Evolutionary conservation across 2,797 vertebrate genomes (phyloP).

Genomic region (Coracias cyanogaster): DNA sequence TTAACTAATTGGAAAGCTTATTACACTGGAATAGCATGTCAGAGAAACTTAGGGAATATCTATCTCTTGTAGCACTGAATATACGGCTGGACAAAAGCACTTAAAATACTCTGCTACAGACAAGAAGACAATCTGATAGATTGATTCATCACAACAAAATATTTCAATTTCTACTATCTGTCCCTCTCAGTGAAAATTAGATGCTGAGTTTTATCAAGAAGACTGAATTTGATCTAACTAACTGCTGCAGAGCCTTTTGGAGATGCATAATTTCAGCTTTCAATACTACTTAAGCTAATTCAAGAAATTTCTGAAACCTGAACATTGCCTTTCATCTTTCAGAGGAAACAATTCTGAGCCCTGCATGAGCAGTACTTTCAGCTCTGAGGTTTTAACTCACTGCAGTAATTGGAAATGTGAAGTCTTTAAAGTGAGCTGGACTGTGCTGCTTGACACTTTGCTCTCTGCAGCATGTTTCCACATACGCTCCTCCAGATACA

Average conservation of each 20-base stretch:
- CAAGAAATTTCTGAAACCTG: background rate
- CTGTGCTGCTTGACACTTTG: background rate
- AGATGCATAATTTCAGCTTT: background rate
- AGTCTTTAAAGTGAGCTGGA: background rate
- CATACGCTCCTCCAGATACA: background rate
- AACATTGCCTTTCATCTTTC: background rate
- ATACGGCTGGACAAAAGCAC: background rate
- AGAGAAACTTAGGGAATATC: background rate
- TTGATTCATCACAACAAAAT: background rate
- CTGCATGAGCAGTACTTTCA: background rate
- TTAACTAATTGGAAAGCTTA: slow-evolving; percentile 25
- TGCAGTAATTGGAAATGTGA: background rate
- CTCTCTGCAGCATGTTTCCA: background rate
- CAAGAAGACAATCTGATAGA: background rate
- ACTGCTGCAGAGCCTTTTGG: background rate
- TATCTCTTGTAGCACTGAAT: background rate
- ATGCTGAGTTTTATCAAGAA: background rate
- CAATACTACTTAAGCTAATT: background rate
- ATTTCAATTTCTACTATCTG: background rate
- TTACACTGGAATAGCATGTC: background rate
- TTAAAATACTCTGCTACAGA: background rate
- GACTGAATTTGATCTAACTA: background rate
- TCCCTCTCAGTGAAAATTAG: background rate
- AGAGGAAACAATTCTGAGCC: background rate
- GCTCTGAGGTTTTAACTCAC: background rate